Evolutionary conservation across 1,140 invertebrate species (phyloP), one percentile per base, ranked within the genome.

Genomic region (Nasonia vitripennis): DNA sequence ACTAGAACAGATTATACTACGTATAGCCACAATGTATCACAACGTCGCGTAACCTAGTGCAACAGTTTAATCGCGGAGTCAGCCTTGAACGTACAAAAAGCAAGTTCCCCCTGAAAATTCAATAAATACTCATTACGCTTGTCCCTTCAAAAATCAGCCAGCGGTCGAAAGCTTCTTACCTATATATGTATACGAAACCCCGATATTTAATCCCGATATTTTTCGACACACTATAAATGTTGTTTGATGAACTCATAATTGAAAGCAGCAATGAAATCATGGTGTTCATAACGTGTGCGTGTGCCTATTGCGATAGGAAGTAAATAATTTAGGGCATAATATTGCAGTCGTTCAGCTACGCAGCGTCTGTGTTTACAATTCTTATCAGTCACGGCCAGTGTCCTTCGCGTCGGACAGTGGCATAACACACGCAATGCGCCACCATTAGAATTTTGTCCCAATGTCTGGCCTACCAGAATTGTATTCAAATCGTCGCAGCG

Each of bases 341-440:
- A 37, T 37, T 34, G 5, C 62, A 62, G n/a, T 14, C 68, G 9
- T n/a, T 27, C 68, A n/a, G 7, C 11, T 34, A 67, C 62, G 74
- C 37, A 5, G 45, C 79, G n/a, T 34, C 67, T 34, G 31, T 81
- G 79, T 81, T 70, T 81, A 71, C 79, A 51, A 45, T 55, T 71
- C 80, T 81, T 81, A 81, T 81, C 80, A 73, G 41, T 73, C 41
- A 55, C 45, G 80, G 70, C n/a, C 70, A 73, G 41, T 31, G 41
- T 31, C 23, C 80, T 17, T 73, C 7, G 45, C 10, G 41, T 6
- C 14, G 23, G n/a, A 10, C 14, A 75, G 31, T 41, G 37, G 9
- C 45, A 77, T 51, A 77, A 77, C 45, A 48, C 11, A 20, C 7
- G 41, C 9, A 9, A 0, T 41, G 41, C 9, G 41, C 41, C 27